Evolutionary conservation across 2,888 invertebrate genomes (phyloP).

Genomic region (Scaptodrosophila latifasciaeformis): DNA sequence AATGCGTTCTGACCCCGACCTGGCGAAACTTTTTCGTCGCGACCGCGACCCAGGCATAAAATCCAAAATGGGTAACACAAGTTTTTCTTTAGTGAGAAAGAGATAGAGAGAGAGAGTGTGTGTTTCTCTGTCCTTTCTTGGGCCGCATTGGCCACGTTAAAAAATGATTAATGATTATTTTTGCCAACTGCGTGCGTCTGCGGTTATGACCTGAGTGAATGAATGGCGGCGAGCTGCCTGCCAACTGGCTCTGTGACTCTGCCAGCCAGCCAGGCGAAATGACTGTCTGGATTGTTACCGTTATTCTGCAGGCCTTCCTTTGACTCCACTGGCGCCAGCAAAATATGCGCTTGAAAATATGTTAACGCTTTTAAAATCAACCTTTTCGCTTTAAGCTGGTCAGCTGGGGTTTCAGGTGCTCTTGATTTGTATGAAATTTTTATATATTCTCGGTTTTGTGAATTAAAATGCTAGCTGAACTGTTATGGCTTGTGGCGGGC

Average conservation of each 20-base stretch:
- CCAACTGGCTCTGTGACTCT: not conserved
- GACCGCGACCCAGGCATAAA: conserved; percentile 2
- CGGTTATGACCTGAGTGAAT: conserved; percentile 26
- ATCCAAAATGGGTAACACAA: no score
- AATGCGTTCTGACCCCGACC: conserved; percentile 54
- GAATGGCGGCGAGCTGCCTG: not conserved
- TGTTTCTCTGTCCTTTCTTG: no score
- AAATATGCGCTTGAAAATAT: conserved; percentile 54
- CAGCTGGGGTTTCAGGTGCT: not conserved
- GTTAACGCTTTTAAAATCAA: conserved; percentile 66
- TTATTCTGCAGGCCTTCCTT: not conserved
- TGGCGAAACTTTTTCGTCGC: conserved; percentile 46
- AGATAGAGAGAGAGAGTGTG: no score
- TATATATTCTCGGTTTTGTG: conserved; percentile 27
- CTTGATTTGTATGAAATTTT: conserved; percentile 18
- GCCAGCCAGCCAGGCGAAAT: not conserved
- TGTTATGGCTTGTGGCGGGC: conserved; percentile 24
- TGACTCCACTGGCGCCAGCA: conserved; percentile 1
- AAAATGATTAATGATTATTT: conserved; percentile 64
- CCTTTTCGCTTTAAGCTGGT: conserved; percentile 8
- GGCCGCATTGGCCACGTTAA: conserved; percentile 38
- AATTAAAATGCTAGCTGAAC: conserved; percentile 33
- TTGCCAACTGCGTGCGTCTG: conserved; percentile 49
- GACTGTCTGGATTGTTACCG: not conserved
- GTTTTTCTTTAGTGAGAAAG: no score